Evolutionary conservation across 1,140 invertebrate genomes (phyloP).

Genomic region (Lasaia peninsularis): DNA sequence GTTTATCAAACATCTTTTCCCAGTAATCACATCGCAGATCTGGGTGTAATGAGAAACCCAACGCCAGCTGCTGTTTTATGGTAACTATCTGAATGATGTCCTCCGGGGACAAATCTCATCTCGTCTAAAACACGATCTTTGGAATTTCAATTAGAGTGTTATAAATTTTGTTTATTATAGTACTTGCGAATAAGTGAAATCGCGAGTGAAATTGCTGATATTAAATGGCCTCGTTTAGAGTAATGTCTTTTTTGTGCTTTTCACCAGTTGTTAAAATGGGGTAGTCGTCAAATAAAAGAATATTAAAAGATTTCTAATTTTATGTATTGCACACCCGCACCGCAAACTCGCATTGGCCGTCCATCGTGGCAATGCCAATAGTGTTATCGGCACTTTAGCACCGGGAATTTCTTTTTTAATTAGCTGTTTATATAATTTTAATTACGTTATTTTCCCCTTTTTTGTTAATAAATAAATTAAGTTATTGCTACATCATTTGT

Average conservation of each 20-base stretch:
- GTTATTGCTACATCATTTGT: too few relatives aligned
- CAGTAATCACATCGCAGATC: constrained; percentile 51
- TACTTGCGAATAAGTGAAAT: neutral
- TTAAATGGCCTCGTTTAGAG: constrained; percentile 25
- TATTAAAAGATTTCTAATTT: too few relatives aligned
- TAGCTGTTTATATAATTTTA: too few relatives aligned
- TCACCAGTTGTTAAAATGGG: neutral
- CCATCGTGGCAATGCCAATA: too few relatives aligned
- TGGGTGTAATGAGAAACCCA: constrained; percentile 40
- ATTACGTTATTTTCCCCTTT: too few relatives aligned
- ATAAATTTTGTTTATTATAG: constrained; percentile 14
- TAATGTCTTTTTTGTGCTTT: constrained; percentile 10
- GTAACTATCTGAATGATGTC: constrained; percentile 58
- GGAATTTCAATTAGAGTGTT: constrained; percentile 61
- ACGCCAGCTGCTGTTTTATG: constrained; percentile 62
- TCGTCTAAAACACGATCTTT: constrained; percentile 50
- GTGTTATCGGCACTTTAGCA: too few relatives aligned
- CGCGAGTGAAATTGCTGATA: neutral
- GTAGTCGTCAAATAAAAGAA: too few relatives aligned
- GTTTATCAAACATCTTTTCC: constrained; percentile 69
- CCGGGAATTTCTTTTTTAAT: too few relatives aligned
- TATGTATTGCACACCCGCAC: too few relatives aligned
- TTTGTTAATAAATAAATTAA: too few relatives aligned
- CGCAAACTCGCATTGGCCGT: too few relatives aligned
- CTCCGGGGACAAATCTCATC: constrained; percentile 60